These are phyloP conservation scores for Hippocampus guttulatus DNA, from an alignment of 2,113 vertebrate genomes.

Conservation along the genomic window DNA sequence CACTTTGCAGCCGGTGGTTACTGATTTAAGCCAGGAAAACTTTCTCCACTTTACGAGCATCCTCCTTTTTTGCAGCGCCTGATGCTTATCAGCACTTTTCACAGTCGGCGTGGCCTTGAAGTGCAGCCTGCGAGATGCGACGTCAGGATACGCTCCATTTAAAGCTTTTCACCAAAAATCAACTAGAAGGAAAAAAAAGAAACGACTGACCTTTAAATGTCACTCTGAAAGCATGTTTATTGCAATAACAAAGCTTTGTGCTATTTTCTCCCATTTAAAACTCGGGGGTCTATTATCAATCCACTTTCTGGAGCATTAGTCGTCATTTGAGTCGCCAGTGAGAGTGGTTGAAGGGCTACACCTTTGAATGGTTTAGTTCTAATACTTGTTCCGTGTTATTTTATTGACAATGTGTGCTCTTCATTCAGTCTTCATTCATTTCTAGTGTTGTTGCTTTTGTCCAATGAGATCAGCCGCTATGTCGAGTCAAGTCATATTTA, in stretches of 20 bases:
- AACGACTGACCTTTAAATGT: constrained; percentile 1
- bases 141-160: constrained; percentile 34
- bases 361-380: too few species aligned
- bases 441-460: too few species aligned
- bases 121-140: constrained; percentile 15
- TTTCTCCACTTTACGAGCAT: not conserved
- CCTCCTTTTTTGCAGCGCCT: constrained; percentile 11
- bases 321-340: too few species aligned
- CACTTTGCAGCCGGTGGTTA: constrained; percentile 1
- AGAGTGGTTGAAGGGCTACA: too few species aligned
- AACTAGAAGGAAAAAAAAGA: too few species aligned
- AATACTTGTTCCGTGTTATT: too few species aligned
- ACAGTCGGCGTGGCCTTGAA: constrained; percentile 12
- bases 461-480: too few species aligned
- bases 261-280: not conserved
- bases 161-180: not conserved
- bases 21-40: constrained; percentile 6
- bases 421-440: too few species aligned
- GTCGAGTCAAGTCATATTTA: too few species aligned
- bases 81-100: constrained; percentile 43
- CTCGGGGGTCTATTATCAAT: not conserved
- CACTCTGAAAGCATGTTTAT: not conserved
- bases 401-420: too few species aligned
- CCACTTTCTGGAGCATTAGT: not conserved
- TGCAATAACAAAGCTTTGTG: not conserved